A percentile compares a stretch with the other conserved stretches of the same genome.
phyloP scores from a whole-genome alignment of 2,888 invertebrate genomes.

The Lepetodrilus schrolli region DNA sequence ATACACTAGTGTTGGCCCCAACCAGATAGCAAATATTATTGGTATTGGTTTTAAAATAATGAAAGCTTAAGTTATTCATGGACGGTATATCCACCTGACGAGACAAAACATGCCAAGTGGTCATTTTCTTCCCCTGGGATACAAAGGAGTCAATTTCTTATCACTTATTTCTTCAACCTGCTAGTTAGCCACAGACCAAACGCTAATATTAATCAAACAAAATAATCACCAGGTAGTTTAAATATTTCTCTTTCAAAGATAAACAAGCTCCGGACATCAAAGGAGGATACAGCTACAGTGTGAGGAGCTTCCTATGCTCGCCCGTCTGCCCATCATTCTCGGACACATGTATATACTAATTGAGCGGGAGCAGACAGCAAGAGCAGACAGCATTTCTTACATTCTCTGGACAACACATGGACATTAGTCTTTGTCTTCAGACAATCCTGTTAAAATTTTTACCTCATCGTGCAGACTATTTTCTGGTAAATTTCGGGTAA shows the following conservation, averaged over 20 bases:
- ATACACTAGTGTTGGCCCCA: too few species aligned
- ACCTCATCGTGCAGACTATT: neutral
- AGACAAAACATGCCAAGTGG: too few species aligned
- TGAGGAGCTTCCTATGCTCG: slow-evolving; percentile 1
- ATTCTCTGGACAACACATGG: slow-evolving; percentile 20
- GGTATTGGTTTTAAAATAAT: too few species aligned
- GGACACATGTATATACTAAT: slow-evolving; percentile 8
- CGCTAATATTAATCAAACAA: neutral
- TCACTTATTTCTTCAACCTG: neutral
- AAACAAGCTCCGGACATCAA: slow-evolving; percentile 19
- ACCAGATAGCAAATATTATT: too few species aligned
- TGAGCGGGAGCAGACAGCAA: slow-evolving; percentile 3
- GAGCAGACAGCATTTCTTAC: slow-evolving; percentile 20
- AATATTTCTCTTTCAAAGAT: slow-evolving; percentile 21
- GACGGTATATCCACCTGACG: too few species aligned
- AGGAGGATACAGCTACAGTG: neutral
- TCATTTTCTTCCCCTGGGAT: too few species aligned
- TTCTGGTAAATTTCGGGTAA: neutral
- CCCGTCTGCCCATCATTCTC: neutral
- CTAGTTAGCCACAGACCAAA: slow-evolving; percentile 11
- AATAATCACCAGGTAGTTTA: slow-evolving; percentile 1
- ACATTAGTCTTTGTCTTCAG: neutral
- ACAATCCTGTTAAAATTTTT: neutral
- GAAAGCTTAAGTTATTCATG: too few species aligned
- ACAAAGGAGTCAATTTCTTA: too few species aligned